phyloP scores from a whole-genome alignment of 2,113 vertebrate species.

The Hippolais icterina region DNA sequence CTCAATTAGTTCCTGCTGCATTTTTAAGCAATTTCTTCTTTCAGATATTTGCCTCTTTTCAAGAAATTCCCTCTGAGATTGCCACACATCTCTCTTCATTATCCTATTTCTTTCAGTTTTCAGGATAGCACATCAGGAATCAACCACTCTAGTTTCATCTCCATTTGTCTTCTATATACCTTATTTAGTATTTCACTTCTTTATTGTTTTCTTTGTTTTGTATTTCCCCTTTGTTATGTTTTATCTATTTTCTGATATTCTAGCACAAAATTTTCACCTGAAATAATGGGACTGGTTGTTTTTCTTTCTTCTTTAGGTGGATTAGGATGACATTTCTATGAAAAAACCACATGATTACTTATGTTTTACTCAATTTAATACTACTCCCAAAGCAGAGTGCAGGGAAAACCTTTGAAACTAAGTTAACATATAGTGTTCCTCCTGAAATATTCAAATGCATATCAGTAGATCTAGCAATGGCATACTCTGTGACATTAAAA shows the following conservation, averaged over 20 bases:
- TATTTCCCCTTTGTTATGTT: not conserved
- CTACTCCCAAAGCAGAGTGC: fast-evolving
- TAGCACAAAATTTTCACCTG: not conserved
- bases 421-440: not conserved
- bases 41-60: not conserved
- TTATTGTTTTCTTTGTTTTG: not conserved
- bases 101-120: not conserved
- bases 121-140: not conserved
- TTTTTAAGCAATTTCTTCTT: not conserved
- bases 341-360: not conserved
- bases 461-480: not conserved
- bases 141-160: not conserved
- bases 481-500: not conserved
- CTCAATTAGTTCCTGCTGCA: not conserved
- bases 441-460: not conserved
- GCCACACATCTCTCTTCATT: not conserved
- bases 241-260: not conserved
- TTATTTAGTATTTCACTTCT: not conserved
- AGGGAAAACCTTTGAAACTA: not conserved
- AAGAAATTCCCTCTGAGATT: not conserved
- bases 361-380: not conserved
- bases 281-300: not conserved
- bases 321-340: not conserved
- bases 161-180: not conserved
- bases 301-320: not conserved